These are phyloP conservation scores for Drusus annulatus DNA, from an alignment of 1,140 invertebrate species.

Conservation along the genomic window DNA sequence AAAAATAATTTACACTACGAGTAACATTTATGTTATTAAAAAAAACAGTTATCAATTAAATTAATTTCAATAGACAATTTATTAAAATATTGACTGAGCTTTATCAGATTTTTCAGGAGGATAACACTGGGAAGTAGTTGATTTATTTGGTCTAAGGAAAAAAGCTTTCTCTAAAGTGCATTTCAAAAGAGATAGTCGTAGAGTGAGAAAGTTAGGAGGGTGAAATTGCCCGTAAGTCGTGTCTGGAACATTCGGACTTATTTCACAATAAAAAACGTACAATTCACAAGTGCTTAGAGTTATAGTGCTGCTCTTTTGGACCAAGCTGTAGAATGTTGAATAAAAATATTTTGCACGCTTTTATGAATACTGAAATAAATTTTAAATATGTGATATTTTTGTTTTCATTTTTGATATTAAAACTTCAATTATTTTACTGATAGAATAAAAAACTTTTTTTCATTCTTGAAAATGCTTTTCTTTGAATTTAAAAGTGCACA, in stretches of 20 bases:
- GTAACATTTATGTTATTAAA: too few relatives aligned
- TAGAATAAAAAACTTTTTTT: too few relatives aligned
- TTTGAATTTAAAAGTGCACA: too few relatives aligned
- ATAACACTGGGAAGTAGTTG: conserved; percentile 24
- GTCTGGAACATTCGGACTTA: conserved; percentile 48
- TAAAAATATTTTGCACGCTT: too few relatives aligned
- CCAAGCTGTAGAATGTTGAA: conserved; percentile 20
- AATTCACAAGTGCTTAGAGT: conserved; percentile 43
- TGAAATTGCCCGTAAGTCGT: conserved; percentile 49
- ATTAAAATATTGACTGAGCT: neutral
- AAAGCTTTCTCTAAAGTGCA: conserved; percentile 58
- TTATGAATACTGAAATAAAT: too few relatives aligned
- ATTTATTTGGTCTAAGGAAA: conserved; percentile 40
- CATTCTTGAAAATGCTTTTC: too few relatives aligned
- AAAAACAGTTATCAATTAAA: too few relatives aligned
- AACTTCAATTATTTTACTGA: too few relatives aligned
- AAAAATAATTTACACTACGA: too few relatives aligned
- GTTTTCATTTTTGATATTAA: too few relatives aligned
- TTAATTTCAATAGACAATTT: too few relatives aligned
- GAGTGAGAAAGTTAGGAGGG: conserved; percentile 40
- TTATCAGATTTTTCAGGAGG: conserved; percentile 1
- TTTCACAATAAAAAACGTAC: conserved; percentile 41
- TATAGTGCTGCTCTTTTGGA: conserved; percentile 36
- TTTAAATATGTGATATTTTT: too few relatives aligned
- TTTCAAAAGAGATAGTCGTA: conserved; percentile 46